Conservation (phyloP, 2,888 invertebrate species). For the Drosophila tanythrix region DNA sequence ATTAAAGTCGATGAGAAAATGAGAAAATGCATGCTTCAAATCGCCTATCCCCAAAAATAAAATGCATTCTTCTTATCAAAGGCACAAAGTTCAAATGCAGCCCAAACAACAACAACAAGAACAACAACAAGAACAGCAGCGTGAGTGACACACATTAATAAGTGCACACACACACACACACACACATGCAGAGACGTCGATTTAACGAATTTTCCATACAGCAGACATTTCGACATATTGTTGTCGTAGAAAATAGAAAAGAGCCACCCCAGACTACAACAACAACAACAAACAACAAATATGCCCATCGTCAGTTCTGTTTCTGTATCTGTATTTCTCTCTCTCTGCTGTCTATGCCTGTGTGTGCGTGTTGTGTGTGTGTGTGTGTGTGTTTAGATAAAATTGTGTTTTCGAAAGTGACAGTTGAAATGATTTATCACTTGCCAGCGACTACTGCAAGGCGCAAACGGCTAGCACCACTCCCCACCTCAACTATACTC, state of each 20-base stretch:
- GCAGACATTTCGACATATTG: conserved; percentile 48
- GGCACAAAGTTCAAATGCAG: conserved; percentile 56
- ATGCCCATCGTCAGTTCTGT: conserved; percentile 42
- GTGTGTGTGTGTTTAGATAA: conserved; percentile 81
- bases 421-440: conserved; percentile 85
- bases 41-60: neutral
- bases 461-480: conserved; percentile 58
- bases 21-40: conserved; percentile 21
- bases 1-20: conserved; percentile 45
- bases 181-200: conserved; percentile 5
- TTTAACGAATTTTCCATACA: conserved; percentile 63
- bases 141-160: conserved; percentile 51
- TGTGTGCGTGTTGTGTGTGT: conserved; percentile 21
- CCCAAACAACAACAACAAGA: conserved; percentile 17
- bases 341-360: conserved; percentile 30
- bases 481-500: neutral
- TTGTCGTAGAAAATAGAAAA: conserved; percentile 35
- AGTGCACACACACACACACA: conserved; percentile 12
- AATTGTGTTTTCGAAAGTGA: conserved; percentile 85
- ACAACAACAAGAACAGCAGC: conserved; percentile 10
- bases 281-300: conserved; percentile 49
- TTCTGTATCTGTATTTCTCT: conserved; percentile 31
- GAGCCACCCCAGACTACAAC: conserved; percentile 46
- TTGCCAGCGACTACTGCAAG: conserved; percentile 77
- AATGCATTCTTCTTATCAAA: conserved; percentile 48